Evolutionary conservation across 2,113 vertebrate species (phyloP).

Genomic region (Ciconia stormi): DNA sequence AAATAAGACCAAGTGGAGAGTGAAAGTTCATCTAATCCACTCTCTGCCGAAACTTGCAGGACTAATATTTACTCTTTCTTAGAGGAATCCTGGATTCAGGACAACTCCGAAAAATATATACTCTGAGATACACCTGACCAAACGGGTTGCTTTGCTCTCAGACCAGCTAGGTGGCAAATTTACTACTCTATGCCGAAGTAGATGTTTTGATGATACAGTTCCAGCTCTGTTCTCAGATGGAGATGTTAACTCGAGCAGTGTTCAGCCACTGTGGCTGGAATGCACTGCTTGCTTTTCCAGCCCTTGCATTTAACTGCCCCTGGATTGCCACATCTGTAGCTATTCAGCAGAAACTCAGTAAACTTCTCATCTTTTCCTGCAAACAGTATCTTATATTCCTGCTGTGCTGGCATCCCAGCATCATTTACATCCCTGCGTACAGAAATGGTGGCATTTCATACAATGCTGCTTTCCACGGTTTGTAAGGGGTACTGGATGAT

Average conservation of each 20-base stretch:
- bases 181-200: not conserved
- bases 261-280: not conserved
- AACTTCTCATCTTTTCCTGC: not conserved
- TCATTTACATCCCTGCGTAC: not conserved
- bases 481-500: not conserved
- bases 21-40: not conserved
- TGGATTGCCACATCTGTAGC: not conserved
- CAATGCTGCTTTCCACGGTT: not conserved
- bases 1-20: not conserved
- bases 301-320: not conserved
- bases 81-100: conserved; percentile 3
- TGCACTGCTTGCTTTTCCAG: conserved; percentile 21
- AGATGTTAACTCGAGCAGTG: not conserved
- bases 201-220: conserved; percentile 4
- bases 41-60: not conserved
- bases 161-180: not conserved
- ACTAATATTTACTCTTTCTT: conserved; percentile 32
- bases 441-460: not conserved
- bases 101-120: not conserved
- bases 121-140: conserved; percentile 33
- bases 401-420: not conserved
- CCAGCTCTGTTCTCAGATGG: not conserved
- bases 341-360: not conserved
- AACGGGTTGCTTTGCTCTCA: conserved; percentile 30
- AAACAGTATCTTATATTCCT: not conserved